Evolutionary conservation across 2,888 invertebrate species (phyloP), one percentile per base, ranked within the genome.

Genomic region (Petrophora chlorosata): DNA sequence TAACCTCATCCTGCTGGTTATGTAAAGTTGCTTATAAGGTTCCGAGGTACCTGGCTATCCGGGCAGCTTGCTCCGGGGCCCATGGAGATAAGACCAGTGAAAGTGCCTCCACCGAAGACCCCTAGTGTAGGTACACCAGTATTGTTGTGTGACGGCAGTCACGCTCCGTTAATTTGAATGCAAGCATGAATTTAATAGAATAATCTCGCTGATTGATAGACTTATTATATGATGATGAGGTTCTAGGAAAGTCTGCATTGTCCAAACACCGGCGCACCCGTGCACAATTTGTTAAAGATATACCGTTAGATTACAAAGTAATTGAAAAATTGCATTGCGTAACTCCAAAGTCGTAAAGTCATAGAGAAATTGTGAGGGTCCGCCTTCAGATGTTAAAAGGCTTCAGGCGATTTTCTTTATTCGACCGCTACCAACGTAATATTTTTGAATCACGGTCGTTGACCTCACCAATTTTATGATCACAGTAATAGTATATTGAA

Each of bases 191-290:
- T 68, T 72, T 78, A 80, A 78, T 78, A 76, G 70, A 77, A 79
- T 79, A 80, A 82, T 81, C 78, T 81, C 57, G 67, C 76, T 83
- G 85, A 85, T 83, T 82, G 82, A 86, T 85, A 72, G 78, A 76
- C 75, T 79, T 80, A 82, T 82, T 82, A 80, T 84, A 76, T 75
- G 75, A 78, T 76, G 82, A 81, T 79, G 79, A 76, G 79, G 76
- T 80, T 76, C 78, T 75, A 76, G 77, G 76, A 78, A 83, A 80
- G 75, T 68, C 53, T 48, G 69, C 64, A 73, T 76, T 79, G 80
- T 80, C 73, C 76, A 73, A 76, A 61, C 66, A 69, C 64, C 65
- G 67, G 63, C 65, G 67, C 67, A 74, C 67, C 65, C 67, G 63
- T 64, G 67, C 67, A 75, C 76, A 72, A 75, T 79, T 79, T 77